A percentile compares a stretch with the other conserved stretches of the same genome.
phyloP scores from a whole-genome alignment of 1,140 invertebrate species.

The Zeugodacus cucurbitae region DNA sequence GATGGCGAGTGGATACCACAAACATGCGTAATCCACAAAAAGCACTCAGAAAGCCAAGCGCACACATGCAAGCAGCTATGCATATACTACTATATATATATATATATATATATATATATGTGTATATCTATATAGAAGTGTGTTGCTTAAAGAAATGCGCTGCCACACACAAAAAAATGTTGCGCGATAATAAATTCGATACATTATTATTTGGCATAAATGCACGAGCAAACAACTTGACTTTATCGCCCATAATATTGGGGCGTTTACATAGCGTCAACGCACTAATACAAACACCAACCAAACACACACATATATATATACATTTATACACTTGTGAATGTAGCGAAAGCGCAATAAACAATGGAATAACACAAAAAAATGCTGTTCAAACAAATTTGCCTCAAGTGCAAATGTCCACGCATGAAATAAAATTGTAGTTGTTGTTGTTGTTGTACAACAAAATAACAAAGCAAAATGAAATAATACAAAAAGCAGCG shows the following conservation, averaged over 20 bases:
- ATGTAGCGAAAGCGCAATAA: background rate
- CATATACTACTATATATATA: no score
- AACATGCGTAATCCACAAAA: constrained; percentile 7
- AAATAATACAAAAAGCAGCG: background rate
- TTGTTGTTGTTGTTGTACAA: background rate
- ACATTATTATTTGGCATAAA: constrained; percentile 17
- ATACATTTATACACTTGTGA: background rate
- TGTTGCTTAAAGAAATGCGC: background rate
- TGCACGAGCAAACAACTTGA: constrained; percentile 30
- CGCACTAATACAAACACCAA: background rate
- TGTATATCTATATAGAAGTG: no score
- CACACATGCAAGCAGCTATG: background rate
- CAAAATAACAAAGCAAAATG: background rate
- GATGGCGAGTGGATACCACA: constrained; percentile 3
- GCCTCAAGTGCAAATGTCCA: constrained; percentile 12
- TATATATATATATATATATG: no score
- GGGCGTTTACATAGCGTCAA: background rate
- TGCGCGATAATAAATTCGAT: constrained; percentile 21
- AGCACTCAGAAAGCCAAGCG: background rate
- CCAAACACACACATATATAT: background rate
- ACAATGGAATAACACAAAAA: background rate
- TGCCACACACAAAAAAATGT: background rate
- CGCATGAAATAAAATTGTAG: constrained; percentile 20
- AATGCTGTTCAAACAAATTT: constrained; percentile 31
- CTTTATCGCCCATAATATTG: constrained; percentile 13